Base-by-base conservation (phyloP, 1,140 invertebrate genomes). In the Drosophila chauvacae region DNA sequence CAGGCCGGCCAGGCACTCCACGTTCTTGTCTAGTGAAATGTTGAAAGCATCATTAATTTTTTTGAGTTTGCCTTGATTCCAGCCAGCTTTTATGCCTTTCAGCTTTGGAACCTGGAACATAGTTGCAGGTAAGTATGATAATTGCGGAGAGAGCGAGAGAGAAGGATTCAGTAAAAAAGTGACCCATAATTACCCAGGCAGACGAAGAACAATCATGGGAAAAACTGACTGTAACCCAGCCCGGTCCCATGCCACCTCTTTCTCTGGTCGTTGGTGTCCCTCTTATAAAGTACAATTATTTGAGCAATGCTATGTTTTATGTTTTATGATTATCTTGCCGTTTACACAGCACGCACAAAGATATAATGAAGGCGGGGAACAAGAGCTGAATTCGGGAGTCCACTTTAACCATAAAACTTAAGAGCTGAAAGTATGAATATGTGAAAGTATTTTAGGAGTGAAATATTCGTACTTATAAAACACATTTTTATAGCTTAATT, bases 1-100 rank as follows among this genome's bases (percentile, higher is more conserved):
- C 77, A 72, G 44, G 45, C 35, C 23, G n/a, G 47, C 23, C 59
- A n/a, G 28, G 28, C 66, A 84, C 69, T 75, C 69, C 33, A 77
- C 30, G 44, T 63, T 80, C 78, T 81, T 79, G 68, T 87, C 84
- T 87, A 87, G 84, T 90, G 84, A 87, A 87, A 87, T 87, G 84
- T 90, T 88, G 84, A 87, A 87, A 87, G 84, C 84, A 84, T 87
- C 84, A 87, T 87, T 87, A 87, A 90, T 70, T 87, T 72, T 56
- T 55, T 77, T 72, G 59, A 51, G 42, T 55, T 58, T 50, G 18
- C 58, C 60, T 60, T 69, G 64, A 56, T 60, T 69, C 60, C 37
- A 37, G 20, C 60, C 37, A 47, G 20, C 63, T 72, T 56, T 79
- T 78, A 62, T 82, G 53, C 75, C 65, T 80, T 80, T 85, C 63